These are phyloP conservation scores for Dryobates pubescens DNA, from an alignment of 2,797 vertebrate genomes.

Conservation along the genomic window DNA sequence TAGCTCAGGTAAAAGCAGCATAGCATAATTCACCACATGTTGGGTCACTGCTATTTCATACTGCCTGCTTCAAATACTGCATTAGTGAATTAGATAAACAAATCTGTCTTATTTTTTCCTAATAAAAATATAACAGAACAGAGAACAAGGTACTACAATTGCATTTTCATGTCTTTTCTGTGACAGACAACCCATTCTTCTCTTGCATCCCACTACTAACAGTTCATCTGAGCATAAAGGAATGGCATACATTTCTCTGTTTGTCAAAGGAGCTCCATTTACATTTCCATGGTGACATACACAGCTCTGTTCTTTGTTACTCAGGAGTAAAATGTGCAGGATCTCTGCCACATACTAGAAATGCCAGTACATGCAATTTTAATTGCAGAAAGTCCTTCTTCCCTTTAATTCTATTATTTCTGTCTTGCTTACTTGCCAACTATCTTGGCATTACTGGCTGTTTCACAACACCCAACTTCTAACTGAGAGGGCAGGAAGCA, in stretches of 20 bases:
- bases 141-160: constrained; percentile 8
- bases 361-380: constrained; percentile 62
- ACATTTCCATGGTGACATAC: constrained; percentile 66
- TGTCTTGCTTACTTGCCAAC: constrained; percentile 40
- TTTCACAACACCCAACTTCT: constrained; percentile 50
- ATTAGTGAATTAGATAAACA: neutral
- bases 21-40: neutral
- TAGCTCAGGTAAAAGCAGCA: neutral
- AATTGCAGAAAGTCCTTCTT: constrained; percentile 56
- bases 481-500: constrained; percentile 32
- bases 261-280: constrained; percentile 67
- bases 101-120: neutral
- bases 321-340: constrained; percentile 55
- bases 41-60: neutral
- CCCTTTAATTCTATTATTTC: constrained; percentile 59
- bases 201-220: constrained; percentile 38
- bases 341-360: constrained; percentile 61
- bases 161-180: constrained; percentile 36
- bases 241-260: constrained; percentile 58
- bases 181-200: constrained; percentile 38
- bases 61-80: neutral
- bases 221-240: constrained; percentile 43
- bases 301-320: constrained; percentile 67
- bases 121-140: neutral
- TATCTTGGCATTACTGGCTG: constrained; percentile 21